Base-by-base conservation (phyloP, 2,797 vertebrate genomes). In the Esox lucius region DNA sequence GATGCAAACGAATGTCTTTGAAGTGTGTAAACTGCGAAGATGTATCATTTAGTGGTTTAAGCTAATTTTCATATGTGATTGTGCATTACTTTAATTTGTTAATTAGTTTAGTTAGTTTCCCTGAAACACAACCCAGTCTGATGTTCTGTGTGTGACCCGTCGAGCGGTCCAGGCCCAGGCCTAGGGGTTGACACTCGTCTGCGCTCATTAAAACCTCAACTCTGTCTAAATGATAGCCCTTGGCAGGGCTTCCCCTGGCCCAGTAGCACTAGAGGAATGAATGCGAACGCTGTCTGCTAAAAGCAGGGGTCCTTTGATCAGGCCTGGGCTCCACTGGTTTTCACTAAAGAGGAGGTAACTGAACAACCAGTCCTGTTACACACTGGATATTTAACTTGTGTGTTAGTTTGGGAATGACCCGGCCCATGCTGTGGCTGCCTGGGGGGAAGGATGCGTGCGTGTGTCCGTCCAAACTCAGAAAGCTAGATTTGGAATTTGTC, bases 161-260 rank as follows among this genome's bases (percentile, higher is more conserved):
- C 76, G 78, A 87, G 83, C 80, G 71, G 83, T 81, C 78, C 75
- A 6, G 71, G 83, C 81, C 78, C 49, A 75, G 7, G 22, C 83
- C 90, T 86, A 53, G 22, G 80, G 88, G 88, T 86, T 17, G 81
- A 89, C 88, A 89, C 88, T 90, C 67, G 86, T 87, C 85, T 73
- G 0, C 61, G 84, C 80, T 91, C 90, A 90, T 90, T 88, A 90
- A 89, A 87, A 89, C 89, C 84, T 91, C 87, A 86, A 80, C 76
- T 88, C 80, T 28, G 84, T 90, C 88, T 91, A 91, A 91, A 91
- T 91, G 89, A 90, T 79, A 85, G 77, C 86, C 75, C 81, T 77
- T 82, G 75, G 6, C 64, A 8, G 4, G 67, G 81, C 80, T 85
- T 49, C 49, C 69, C 49, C 48, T 51, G 28, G 56, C 31, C 35